A percentile compares a stretch with the other conserved stretches of the same genome.
Conservation (phyloP, 2,113 vertebrate genomes). For the Hippopotamus amphibius region DNA sequence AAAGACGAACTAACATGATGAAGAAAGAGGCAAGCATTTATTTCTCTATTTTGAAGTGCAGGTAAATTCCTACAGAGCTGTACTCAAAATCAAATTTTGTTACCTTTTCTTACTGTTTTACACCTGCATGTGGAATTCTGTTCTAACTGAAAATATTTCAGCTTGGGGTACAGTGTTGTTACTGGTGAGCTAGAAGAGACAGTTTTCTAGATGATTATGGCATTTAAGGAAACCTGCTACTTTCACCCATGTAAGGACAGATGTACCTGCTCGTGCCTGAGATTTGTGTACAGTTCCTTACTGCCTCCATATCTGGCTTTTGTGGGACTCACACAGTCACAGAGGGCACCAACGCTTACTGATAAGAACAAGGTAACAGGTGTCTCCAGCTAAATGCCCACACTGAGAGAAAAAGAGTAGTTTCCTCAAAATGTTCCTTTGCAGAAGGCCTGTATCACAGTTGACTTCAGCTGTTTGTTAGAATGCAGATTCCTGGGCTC, state of each 20-base stretch:
- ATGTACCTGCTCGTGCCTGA: background rate
- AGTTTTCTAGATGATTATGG: background rate
- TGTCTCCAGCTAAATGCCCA: background rate
- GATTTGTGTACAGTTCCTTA: background rate
- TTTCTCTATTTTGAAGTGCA: background rate
- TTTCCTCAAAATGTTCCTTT: constrained; percentile 45
- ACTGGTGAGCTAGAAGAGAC: background rate
- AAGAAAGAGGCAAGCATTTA: background rate
- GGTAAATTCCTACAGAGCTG: constrained; percentile 31
- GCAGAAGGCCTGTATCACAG: background rate
- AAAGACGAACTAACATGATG: background rate
- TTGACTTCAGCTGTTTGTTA: background rate
- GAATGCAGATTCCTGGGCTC: background rate
- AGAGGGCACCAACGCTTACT: background rate
- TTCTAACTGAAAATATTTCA: background rate
- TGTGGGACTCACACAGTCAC: background rate
- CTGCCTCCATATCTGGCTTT: background rate
- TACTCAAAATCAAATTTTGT: constrained; percentile 35
- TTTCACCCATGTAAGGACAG: background rate
- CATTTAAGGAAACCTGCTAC: constrained; percentile 15
- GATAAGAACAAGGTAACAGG: background rate
- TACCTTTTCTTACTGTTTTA: constrained; percentile 25
- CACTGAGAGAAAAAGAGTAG: background rate
- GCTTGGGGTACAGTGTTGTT: background rate
- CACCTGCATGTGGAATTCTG: background rate